A percentile compares a stretch with the other conserved stretches of the same genome.
These are phyloP conservation scores for Pocillopora meandrina DNA, from an alignment of 92 coral and sea anemone species.

Conservation along the genomic window DNA sequence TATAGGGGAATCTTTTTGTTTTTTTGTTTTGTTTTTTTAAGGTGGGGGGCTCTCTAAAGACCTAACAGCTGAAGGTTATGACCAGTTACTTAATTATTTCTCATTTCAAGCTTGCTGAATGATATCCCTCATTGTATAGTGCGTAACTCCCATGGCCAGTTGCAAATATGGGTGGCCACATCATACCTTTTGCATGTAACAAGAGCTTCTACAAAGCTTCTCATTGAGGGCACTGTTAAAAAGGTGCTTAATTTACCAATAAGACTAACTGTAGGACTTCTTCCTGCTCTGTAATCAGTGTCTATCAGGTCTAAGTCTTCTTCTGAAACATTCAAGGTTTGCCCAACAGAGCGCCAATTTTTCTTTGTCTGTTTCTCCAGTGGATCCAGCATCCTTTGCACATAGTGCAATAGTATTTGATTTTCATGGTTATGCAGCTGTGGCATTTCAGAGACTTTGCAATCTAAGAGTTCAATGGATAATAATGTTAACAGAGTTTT, in stretches of 20 bases:
- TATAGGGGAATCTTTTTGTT: too few relatives aligned
- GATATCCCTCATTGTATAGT: background rate
- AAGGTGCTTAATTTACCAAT: background rate
- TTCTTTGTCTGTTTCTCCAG: background rate
- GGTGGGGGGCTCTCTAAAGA: too few relatives aligned
- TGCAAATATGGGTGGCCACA: background rate
- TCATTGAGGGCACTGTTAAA: background rate
- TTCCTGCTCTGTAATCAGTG: background rate
- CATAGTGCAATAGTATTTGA: background rate
- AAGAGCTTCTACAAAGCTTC: background rate
- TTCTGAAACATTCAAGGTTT: background rate
- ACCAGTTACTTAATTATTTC: too few relatives aligned
- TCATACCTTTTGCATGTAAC: background rate
- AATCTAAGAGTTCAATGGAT: background rate
- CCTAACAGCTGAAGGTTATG: too few relatives aligned
- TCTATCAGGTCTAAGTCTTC: background rate
- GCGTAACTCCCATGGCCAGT: slow-evolving; percentile 13
- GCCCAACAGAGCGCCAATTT: slow-evolving; percentile 6
- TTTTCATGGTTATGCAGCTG: background rate
- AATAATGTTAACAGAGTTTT: background rate
- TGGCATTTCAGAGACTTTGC: background rate
- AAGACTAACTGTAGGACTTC: slow-evolving; percentile 13
- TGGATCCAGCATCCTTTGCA: background rate
- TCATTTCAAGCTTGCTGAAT: background rate
- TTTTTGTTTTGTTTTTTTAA: too few relatives aligned